A percentile compares a stretch with the other conserved stretches of the same genome.
Conservation (phyloP, 2,888 invertebrate species). For the Liposcelis brunnea region DNA sequence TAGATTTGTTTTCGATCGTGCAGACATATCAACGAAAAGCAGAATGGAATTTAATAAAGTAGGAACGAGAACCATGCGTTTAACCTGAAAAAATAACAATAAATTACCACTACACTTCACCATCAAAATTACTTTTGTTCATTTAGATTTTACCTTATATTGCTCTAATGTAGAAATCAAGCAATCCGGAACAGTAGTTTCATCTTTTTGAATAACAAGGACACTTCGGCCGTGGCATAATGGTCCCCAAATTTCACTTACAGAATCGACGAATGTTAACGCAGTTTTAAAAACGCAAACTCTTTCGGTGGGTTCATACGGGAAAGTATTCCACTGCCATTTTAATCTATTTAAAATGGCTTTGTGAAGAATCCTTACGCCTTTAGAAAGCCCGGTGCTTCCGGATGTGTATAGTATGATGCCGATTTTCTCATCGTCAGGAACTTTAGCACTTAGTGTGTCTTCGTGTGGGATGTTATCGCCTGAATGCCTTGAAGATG, state of each 20-base stretch:
- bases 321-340: constrained; percentile 77
- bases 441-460: constrained; percentile 14
- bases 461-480: constrained; percentile 29
- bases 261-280: constrained; percentile 78
- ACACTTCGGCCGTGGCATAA: constrained; percentile 45
- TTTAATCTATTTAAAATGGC: constrained; percentile 64
- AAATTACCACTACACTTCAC: background rate
- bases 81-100: constrained; percentile 34
- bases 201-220: constrained; percentile 51
- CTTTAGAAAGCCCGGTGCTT: constrained; percentile 79
- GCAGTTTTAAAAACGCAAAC: constrained; percentile 79
- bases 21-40: constrained; percentile 36
- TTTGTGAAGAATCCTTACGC: constrained; percentile 62
- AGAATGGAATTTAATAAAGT: constrained; percentile 62
- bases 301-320: constrained; percentile 46
- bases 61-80: constrained; percentile 70
- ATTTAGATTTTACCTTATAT: constrained; percentile 37
- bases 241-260: constrained; percentile 76
- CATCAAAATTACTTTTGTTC: background rate
- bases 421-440: constrained; percentile 37
- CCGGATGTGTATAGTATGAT: constrained; percentile 74
- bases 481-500: constrained; percentile 28
- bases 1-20: no score
- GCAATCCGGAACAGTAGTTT: constrained; percentile 61
- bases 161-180: constrained; percentile 49